These are phyloP conservation scores for Macropodus opercularis DNA, from an alignment of 2,797 vertebrate genomes.

Conservation along the genomic window DNA sequence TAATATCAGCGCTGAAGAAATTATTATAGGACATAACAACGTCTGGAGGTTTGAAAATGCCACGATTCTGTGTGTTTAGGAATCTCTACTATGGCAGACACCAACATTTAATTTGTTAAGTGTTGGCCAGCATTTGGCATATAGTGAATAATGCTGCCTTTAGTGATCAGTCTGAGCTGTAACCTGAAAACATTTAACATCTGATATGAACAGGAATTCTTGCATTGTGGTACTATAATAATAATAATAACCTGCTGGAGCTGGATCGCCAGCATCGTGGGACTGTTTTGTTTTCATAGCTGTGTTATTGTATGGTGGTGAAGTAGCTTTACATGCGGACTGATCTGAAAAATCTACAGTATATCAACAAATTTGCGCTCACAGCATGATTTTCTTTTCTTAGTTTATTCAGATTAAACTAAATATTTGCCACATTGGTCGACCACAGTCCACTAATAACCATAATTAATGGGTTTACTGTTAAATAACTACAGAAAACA, in stretches of 20 bases:
- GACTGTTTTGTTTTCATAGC: background rate
- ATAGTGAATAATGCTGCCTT: background rate
- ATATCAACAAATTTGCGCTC: background rate
- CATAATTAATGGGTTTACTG: background rate
- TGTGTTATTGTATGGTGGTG: background rate
- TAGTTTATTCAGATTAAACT: background rate
- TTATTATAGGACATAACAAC: slow-evolving; percentile 9
- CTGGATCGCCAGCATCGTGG: background rate
- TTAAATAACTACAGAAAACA: background rate
- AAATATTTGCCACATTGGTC: background rate
- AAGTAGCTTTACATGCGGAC: background rate
- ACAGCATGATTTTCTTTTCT: background rate
- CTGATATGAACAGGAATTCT: background rate
- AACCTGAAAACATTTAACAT: background rate
- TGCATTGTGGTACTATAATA: too few species aligned
- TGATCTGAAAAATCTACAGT: background rate
- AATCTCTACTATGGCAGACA: background rate
- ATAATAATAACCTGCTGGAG: too few species aligned
- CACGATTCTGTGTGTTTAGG: background rate
- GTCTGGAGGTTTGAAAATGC: slow-evolving; percentile 5
- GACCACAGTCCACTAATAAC: background rate
- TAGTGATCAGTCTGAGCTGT: background rate
- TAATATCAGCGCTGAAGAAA: slow-evolving; percentile 17
- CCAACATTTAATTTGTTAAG: background rate
- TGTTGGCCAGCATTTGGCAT: too few species aligned